A percentile compares a stretch with the other conserved stretches of the same genome.
Evolutionary conservation across 2,888 invertebrate genomes (phyloP).

Genomic region (Phlogophora meticulosa): DNA sequence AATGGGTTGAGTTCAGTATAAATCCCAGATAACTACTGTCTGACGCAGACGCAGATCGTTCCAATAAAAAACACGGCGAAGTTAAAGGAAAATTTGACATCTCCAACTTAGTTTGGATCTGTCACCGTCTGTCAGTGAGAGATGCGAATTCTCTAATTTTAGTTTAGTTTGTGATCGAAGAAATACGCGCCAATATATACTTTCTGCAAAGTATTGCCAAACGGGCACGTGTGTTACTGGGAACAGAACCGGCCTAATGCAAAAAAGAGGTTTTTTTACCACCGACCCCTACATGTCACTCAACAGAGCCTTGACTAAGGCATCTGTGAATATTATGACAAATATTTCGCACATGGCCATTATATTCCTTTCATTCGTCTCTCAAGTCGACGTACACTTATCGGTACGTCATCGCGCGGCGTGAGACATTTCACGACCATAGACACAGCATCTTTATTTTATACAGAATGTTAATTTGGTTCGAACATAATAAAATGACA

Average conservation of each 20-base stretch:
- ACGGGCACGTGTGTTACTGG: not conserved
- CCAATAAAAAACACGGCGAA: no score
- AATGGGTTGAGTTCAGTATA: no score
- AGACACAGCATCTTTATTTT: not conserved
- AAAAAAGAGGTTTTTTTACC: not conserved
- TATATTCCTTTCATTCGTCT: constrained; percentile 20
- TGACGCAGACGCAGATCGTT: no score
- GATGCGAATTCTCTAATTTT: no score
- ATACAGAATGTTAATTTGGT: constrained; percentile 33
- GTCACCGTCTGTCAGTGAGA: no score
- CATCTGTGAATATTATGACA: constrained; percentile 18
- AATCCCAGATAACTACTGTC: no score
- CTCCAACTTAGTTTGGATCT: no score
- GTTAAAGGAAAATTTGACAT: no score
- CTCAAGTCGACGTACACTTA: constrained; percentile 26
- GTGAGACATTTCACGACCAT: constrained; percentile 57
- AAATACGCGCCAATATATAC: no score
- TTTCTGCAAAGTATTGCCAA: not conserved
- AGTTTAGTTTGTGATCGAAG: no score
- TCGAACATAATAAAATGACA: not conserved
- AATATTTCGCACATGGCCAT: constrained; percentile 48
- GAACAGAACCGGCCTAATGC: not conserved
- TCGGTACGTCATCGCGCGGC: constrained; percentile 41
- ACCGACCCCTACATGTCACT: not conserved
- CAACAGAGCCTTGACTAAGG: not conserved